Evolutionary conservation across 1,140 invertebrate genomes (phyloP).

Genomic region (Proales similis): DNA sequence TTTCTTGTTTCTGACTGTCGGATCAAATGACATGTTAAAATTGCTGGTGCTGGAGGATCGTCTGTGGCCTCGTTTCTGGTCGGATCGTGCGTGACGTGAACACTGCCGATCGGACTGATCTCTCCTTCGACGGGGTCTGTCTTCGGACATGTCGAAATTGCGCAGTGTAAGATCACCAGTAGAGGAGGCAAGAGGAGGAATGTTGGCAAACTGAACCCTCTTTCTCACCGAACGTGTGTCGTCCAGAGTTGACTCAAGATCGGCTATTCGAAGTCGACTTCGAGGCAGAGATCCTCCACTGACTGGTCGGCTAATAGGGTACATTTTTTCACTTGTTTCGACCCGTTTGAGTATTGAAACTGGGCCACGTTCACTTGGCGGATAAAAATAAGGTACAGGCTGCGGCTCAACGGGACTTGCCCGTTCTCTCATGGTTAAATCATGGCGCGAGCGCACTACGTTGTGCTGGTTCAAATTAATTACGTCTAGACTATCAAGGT

Average conservation of each 20-base stretch:
- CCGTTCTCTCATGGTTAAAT: no score
- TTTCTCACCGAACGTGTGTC: conserved; percentile 9
- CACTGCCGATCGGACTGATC: background rate
- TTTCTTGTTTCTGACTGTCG: no score
- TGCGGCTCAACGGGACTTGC: no score
- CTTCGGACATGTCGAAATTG: background rate
- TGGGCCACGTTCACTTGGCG: conserved; percentile 8
- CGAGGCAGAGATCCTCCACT: no score
- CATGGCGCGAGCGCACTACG: background rate
- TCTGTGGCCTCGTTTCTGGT: background rate
- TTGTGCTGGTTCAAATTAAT: conserved; percentile 17
- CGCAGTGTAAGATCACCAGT: conserved; percentile 1
- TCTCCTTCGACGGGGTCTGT: background rate
- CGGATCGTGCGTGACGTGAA: background rate
- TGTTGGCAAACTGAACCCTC: conserved; percentile 17
- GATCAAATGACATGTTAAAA: conserved; percentile 1
- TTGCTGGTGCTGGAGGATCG: conserved; percentile 29
- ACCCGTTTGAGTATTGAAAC: conserved; percentile 19
- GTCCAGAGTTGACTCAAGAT: background rate
- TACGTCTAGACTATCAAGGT: conserved; percentile 3
- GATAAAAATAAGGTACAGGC: no score
- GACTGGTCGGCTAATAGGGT: conserved; percentile 29
- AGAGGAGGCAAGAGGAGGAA: conserved; percentile 25
- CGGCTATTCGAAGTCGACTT: background rate
- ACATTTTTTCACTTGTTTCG: conserved; percentile 3